A percentile compares a stretch with the other conserved stretches of the same genome.
Conservation (phyloP, 1,140 invertebrate species). For the Metaphire vulgaris region DNA sequence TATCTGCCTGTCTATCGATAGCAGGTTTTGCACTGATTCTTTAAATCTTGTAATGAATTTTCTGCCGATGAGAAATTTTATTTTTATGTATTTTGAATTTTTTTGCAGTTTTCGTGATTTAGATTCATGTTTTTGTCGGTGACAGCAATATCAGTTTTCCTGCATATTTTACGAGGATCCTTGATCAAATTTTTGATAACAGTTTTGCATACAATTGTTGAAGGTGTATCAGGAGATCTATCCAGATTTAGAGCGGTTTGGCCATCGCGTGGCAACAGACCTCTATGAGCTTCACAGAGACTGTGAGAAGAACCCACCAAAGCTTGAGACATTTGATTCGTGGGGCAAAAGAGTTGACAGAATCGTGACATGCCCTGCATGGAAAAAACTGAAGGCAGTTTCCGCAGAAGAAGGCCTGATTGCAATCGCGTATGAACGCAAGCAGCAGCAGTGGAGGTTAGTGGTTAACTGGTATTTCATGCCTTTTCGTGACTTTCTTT, state of each 20-base stretch:
- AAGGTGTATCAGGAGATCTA: conserved; percentile 43
- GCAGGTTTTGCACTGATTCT: conserved; percentile 13
- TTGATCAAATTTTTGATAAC: neutral
- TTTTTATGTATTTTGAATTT: too few species aligned
- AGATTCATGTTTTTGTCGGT: too few species aligned
- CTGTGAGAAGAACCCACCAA: conserved; percentile 56
- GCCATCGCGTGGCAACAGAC: conserved; percentile 53
- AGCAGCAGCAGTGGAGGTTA: conserved; percentile 49
- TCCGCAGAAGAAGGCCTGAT: conserved; percentile 59
- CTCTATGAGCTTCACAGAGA: conserved; percentile 54
- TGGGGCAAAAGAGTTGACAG: conserved; percentile 58
- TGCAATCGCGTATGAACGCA: conserved; percentile 57
- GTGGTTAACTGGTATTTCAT: neutral
- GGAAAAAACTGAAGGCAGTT: conserved; percentile 57
- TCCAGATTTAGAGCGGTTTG: conserved; percentile 54
- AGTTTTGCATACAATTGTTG: too few species aligned
- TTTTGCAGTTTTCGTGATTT: too few species aligned
- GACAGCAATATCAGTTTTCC: too few species aligned
- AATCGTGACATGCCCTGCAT: conserved; percentile 56
- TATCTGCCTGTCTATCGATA: conserved; percentile 21
- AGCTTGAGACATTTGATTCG: conserved; percentile 54
- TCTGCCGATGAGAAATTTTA: too few species aligned
- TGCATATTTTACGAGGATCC: too few species aligned
- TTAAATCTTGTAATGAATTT: neutral
- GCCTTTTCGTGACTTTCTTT: too few species aligned